Percentiles rank a stretch among this genome's conserved stretches.
phyloP scores from a whole-genome alignment of 1,140 invertebrate genomes.

The Tetragnatha versicolor region DNA sequence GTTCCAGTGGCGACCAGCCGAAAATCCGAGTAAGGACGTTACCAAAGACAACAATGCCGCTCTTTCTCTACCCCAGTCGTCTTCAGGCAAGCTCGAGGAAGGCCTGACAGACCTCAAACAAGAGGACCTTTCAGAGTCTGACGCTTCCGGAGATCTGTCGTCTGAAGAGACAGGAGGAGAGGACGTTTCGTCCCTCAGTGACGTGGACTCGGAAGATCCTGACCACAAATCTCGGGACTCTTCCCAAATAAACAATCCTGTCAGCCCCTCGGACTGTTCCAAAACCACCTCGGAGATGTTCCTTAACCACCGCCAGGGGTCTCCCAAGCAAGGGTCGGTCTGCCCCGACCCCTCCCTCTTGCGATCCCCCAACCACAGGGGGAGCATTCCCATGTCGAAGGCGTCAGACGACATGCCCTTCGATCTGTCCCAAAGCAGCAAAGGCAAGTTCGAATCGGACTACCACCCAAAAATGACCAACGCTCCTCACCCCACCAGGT shows the following conservation, averaged over 20 bases:
- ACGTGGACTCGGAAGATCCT: slow-evolving; percentile 56
- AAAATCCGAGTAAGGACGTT: slow-evolving; percentile 22
- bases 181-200: slow-evolving; percentile 56
- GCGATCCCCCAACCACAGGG: slow-evolving; percentile 32
- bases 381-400: slow-evolving; percentile 22
- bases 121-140: slow-evolving; percentile 56
- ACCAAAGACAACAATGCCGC: too few relatives aligned
- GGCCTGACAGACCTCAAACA: slow-evolving; percentile 35
- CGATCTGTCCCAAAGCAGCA: slow-evolving; percentile 44
- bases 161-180: slow-evolving; percentile 56
- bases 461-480: slow-evolving; percentile 41
- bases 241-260: not conserved
- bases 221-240: not conserved
- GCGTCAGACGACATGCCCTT: slow-evolving; percentile 53
- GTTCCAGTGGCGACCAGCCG: not conserved
- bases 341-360: slow-evolving; percentile 57
- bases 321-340: slow-evolving; percentile 59
- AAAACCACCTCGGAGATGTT: slow-evolving; percentile 35
- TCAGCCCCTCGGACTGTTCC: not conserved
- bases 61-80: too few relatives aligned
- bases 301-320: slow-evolving; percentile 49
- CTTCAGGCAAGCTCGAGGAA: not conserved
- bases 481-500: slow-evolving; percentile 32
- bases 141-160: slow-evolving; percentile 56
- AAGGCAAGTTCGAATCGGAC: slow-evolving; percentile 35